Evolutionary conservation across 2,113 vertebrate genomes (phyloP).

Genomic region (Myrmecobius fasciatus): DNA sequence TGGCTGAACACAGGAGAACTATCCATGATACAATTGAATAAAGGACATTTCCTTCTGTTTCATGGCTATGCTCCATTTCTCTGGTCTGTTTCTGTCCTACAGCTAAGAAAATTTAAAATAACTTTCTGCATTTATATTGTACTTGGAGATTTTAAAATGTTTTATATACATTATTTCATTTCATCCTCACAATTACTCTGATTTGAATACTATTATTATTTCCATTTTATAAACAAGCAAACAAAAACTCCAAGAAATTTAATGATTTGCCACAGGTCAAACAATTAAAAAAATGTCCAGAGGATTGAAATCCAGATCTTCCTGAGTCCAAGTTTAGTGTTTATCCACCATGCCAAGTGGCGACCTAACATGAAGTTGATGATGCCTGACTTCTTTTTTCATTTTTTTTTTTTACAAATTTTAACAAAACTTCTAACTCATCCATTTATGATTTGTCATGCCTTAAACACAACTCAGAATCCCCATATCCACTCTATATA

Average conservation of each 20-base stretch:
- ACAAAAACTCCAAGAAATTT: background rate
- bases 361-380: background rate
- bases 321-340: background rate
- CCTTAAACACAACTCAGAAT: background rate
- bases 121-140: background rate
- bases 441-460: background rate
- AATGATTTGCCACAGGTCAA: background rate
- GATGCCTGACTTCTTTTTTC: background rate
- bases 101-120: background rate
- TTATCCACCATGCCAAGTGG: background rate
- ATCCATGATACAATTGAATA: slow-evolving; percentile 61
- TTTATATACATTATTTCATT: background rate
- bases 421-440: background rate
- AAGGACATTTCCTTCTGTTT: slow-evolving; percentile 70
- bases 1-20: slow-evolving; percentile 16
- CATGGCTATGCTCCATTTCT: slow-evolving; percentile 62
- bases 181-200: background rate
- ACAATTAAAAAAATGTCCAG: background rate
- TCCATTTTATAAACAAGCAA: background rate
- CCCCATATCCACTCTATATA: background rate
- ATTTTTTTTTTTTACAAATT: background rate
- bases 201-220: background rate
- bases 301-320: background rate
- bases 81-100: slow-evolving; percentile 42
- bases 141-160: background rate